A percentile compares a stretch with the other conserved stretches of the same genome.
Evolutionary conservation across 2,113 vertebrate species (phyloP).

Genomic region (Stigmatopora nigra): DNA sequence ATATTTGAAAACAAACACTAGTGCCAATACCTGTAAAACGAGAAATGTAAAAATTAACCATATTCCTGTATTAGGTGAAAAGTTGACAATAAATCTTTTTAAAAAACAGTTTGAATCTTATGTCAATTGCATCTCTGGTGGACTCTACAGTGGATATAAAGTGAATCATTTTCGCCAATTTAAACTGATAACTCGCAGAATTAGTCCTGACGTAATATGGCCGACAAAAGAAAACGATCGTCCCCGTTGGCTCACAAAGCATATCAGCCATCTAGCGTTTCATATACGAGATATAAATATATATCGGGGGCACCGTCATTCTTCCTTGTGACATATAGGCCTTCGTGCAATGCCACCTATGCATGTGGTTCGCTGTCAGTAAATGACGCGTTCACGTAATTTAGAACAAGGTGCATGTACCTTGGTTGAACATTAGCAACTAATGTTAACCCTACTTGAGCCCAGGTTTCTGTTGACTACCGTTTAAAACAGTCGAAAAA

Average conservation of each 20-base stretch:
- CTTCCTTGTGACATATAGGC: background rate
- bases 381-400: background rate
- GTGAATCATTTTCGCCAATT: too few species aligned
- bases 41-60: background rate
- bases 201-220: too few species aligned
- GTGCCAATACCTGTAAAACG: constrained; percentile 4
- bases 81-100: background rate
- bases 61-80: background rate
- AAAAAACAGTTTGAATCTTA: background rate
- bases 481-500: background rate
- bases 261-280: background rate
- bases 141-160: too few species aligned
- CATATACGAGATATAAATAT: background rate
- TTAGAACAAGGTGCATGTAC: background rate
- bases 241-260: background rate
- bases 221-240: too few species aligned
- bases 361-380: background rate
- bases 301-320: background rate
- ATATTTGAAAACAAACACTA: constrained; percentile 5
- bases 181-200: too few species aligned
- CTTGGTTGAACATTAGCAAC: background rate
- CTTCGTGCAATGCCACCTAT: background rate
- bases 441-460: background rate
- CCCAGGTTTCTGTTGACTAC: background rate
- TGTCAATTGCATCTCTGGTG: too few species aligned